Percentiles rank a stretch among this genome's conserved stretches.
Conservation (phyloP, 2,797 vertebrate species). For the Rachycentron canadum region DNA sequence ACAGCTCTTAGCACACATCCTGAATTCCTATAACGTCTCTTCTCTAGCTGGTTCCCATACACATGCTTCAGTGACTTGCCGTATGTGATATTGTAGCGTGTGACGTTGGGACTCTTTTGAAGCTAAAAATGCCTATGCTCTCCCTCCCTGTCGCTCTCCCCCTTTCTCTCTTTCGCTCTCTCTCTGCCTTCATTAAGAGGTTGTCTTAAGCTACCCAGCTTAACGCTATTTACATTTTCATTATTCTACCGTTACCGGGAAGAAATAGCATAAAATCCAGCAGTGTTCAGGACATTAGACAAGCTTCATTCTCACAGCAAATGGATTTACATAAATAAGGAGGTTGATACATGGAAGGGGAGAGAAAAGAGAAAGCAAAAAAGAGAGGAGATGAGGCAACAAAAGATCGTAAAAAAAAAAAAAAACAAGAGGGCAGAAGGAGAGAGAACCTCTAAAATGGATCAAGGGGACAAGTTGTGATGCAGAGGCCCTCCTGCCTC, state of each 20-base stretch:
- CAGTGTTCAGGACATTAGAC: conserved; percentile 85
- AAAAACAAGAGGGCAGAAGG: background rate
- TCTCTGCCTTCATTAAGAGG: conserved; percentile 81
- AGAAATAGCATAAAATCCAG: conserved; percentile 84
- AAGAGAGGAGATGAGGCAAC: conserved; percentile 55
- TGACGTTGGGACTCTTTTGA: conserved; percentile 64
- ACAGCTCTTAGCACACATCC: conserved; percentile 55
- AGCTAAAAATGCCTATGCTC: conserved; percentile 63
- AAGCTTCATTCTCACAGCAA: conserved; percentile 84
- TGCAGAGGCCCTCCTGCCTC: no score
- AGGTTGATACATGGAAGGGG: conserved; percentile 75
- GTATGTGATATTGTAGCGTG: conserved; percentile 58
- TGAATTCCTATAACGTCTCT: conserved; percentile 57
- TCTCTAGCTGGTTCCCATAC: conserved; percentile 63
- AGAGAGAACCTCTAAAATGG: conserved; percentile 48
- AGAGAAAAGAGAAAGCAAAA: conserved; percentile 43
- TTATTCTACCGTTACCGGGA: conserved; percentile 83
- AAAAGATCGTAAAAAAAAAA: conserved; percentile 26
- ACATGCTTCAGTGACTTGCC: conserved; percentile 54
- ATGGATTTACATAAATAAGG: conserved; percentile 86
- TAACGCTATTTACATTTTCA: conserved; percentile 87
- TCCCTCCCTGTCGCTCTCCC: conserved; percentile 36
- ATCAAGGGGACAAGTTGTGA: conserved; percentile 49
- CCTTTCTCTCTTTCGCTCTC: conserved; percentile 37
- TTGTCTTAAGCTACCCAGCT: conserved; percentile 84